A percentile compares a stretch with the other conserved stretches of the same genome.
These are phyloP conservation scores for Glossophaga mutica DNA, from an alignment of 2,797 vertebrate species.

Conservation along the genomic window DNA sequence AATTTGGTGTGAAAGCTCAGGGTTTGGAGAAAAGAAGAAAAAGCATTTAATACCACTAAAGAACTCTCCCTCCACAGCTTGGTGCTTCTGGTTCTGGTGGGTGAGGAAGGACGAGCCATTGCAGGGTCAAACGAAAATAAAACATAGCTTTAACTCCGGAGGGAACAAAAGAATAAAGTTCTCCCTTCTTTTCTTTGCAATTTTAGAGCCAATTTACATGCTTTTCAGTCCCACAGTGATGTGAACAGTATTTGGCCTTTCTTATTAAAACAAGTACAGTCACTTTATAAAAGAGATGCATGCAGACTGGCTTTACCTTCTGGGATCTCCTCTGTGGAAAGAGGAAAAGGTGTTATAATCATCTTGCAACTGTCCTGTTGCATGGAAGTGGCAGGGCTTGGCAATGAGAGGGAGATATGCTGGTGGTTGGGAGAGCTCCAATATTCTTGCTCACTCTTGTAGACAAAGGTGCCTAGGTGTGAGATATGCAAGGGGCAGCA, in stretches of 20 bases:
- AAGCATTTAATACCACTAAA: background rate
- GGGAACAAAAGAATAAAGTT: background rate
- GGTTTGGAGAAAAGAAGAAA: background rate
- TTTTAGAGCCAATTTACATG: background rate
- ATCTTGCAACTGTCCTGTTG: background rate
- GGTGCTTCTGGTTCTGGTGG: background rate
- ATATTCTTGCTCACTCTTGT: too few species aligned
- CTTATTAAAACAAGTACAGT: background rate
- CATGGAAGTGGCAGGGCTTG: background rate
- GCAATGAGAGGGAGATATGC: background rate
- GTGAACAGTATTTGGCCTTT: background rate
- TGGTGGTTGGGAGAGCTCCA: background rate
- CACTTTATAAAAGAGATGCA: background rate
- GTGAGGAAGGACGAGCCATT: background rate
- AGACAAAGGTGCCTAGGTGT: background rate
- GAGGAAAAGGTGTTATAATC: background rate
- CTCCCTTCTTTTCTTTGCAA: background rate
- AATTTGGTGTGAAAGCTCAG: background rate
- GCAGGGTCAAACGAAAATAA: background rate
- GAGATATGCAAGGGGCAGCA: background rate
- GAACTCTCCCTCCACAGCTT: background rate
- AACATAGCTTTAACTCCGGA: background rate
- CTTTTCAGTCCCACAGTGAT: background rate
- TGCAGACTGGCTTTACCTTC: background rate
- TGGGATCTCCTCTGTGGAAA: background rate